These are phyloP conservation scores for Xiphorhynchus elegans DNA, from an alignment of 2,113 vertebrate species.

Conservation along the genomic window DNA sequence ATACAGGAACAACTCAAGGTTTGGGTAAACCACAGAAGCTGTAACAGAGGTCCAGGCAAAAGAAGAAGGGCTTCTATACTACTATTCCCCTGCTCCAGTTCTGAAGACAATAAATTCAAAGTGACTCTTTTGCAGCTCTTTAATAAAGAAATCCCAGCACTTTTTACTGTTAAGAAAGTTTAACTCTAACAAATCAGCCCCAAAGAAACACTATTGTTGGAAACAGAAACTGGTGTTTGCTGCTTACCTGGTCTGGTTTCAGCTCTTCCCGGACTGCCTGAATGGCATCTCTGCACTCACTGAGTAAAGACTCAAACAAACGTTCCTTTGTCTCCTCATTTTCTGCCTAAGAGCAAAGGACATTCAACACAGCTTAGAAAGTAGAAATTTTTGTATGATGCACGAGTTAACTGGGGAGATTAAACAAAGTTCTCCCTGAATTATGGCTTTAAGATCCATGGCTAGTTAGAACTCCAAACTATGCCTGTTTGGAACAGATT, in stretches of 20 bases:
- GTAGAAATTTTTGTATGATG: neutral
- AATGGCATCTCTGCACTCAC: conserved; percentile 96
- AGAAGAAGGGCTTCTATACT: neutral
- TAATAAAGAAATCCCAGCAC: neutral
- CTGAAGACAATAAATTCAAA: neutral
- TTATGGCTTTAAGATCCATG: fast-evolving
- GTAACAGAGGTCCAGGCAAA: neutral
- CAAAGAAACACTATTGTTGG: fast-evolving
- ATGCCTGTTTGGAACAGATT: neutral
- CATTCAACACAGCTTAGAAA: neutral
- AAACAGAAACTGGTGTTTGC: neutral
- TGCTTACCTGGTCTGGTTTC: conserved; percentile 87
- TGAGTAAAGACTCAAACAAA: conserved; percentile 93
- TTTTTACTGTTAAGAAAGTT: neutral
- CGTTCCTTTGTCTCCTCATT: conserved; percentile 96
- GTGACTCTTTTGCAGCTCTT: neutral
- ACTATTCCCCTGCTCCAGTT: neutral
- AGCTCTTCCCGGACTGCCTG: conserved; percentile 95
- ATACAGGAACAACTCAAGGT: neutral
- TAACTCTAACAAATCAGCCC: neutral
- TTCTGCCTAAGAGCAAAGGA: conserved; percentile 77
- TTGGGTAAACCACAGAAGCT: neutral
- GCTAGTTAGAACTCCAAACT: neutral
- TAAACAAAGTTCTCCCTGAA: neutral
- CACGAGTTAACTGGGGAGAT: neutral